Conservation (phyloP, 1,140 invertebrate species). For the Metaphire vulgaris region DNA sequence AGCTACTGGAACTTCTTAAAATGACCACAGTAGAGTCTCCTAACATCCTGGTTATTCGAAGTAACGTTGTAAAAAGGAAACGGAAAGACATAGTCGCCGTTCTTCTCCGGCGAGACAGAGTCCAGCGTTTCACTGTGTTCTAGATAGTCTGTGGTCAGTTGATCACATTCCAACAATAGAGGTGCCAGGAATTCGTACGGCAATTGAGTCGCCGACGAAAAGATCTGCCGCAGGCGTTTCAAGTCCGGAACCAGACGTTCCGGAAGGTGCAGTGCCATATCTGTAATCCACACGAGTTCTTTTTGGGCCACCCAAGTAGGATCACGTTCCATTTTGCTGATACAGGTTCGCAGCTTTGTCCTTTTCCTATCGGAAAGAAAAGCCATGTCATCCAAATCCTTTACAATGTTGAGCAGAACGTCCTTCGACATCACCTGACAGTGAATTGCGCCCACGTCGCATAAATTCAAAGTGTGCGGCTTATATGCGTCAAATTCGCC, state of each 20-base stretch:
- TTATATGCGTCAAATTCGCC: neutral
- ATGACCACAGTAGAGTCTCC: neutral
- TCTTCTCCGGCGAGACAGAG: neutral
- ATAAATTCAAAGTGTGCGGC: neutral
- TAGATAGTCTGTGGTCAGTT: neutral
- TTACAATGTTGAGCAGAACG: neutral
- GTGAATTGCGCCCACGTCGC: neutral
- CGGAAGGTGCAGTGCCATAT: neutral
- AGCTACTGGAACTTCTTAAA: neutral
- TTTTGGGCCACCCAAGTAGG: neutral
- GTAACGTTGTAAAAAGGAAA: neutral
- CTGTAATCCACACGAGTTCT: neutral
- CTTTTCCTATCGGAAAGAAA: neutral
- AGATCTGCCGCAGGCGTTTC: neutral
- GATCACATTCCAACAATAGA: neutral
- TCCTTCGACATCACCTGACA: neutral
- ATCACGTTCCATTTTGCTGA: neutral
- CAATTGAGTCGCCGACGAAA: neutral
- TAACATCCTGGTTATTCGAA: neutral
- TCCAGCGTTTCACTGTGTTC: neutral
- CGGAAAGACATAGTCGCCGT: neutral
- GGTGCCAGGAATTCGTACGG: neutral
- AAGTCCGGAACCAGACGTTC: neutral
- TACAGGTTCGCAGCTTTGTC: neutral
- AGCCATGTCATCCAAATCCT: neutral